These are phyloP conservation scores for Acanthosepion lycidas DNA, from an alignment of 2,888 invertebrate genomes.

Conservation along the genomic window DNA sequence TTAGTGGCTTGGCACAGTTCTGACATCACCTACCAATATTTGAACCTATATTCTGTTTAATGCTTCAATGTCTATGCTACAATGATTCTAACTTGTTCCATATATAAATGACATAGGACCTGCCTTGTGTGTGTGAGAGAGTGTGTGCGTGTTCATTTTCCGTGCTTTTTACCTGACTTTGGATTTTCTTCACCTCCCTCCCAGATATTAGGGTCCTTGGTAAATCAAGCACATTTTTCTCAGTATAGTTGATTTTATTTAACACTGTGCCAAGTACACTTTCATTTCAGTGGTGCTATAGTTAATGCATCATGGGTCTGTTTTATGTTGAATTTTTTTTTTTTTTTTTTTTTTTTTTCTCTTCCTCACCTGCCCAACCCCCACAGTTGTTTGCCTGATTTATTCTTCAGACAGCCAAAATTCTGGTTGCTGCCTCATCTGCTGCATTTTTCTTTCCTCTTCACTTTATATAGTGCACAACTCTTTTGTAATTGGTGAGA, in stretches of 20 bases:
- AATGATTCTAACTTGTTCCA: not conserved
- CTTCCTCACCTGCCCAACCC: not conserved
- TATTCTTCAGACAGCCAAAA: not conserved
- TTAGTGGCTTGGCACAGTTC: not conserved
- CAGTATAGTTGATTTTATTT: not conserved
- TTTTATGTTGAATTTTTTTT: not conserved
- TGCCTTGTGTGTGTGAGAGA: too few relatives aligned
- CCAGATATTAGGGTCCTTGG: too few relatives aligned
- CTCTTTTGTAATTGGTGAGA: not conserved
- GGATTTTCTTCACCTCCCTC: too few relatives aligned
- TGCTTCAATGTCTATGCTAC: too few relatives aligned
- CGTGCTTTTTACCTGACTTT: not conserved
- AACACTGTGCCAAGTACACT: not conserved
- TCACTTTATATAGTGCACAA: not conserved
- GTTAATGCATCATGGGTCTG: not conserved
- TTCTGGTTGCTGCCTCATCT: not conserved
- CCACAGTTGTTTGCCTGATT: not conserved
- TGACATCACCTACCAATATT: not conserved
- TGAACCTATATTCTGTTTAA: too few relatives aligned
- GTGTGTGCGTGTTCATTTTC: not conserved
- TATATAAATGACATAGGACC: not conserved
- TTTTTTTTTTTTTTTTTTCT: not conserved
- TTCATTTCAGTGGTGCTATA: not conserved
- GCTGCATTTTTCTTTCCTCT: not conserved
- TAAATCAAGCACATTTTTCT: not conserved